Conservation (phyloP, 2,888 invertebrate species). For the Homarus gammarus region DNA sequence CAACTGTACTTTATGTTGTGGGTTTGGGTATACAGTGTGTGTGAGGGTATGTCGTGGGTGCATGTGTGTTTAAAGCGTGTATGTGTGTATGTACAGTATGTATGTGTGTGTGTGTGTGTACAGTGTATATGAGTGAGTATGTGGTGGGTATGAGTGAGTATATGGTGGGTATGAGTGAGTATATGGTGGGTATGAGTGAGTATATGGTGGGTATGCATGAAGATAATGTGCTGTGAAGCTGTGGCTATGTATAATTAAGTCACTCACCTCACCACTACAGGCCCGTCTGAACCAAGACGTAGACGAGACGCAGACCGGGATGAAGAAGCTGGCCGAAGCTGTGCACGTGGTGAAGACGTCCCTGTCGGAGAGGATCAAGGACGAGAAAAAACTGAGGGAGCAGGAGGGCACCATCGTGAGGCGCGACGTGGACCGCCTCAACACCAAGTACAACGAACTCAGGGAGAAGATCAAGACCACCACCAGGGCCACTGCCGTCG, state of each 20-base stretch:
- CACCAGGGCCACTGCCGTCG: neutral
- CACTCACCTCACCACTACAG: constrained; percentile 36
- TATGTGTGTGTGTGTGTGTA: too few relatives aligned
- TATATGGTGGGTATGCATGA: too few relatives aligned
- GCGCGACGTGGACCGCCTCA: constrained; percentile 71
- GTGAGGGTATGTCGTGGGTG: too few relatives aligned
- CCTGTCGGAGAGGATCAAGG: constrained; percentile 68
- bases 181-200: too few relatives aligned
- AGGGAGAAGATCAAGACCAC: constrained; percentile 82
- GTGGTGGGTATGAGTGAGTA: too few relatives aligned
- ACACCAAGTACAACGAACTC: constrained; percentile 78
- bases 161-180: too few relatives aligned
- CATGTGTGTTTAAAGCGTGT: too few relatives aligned
- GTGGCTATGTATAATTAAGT: too few relatives aligned
- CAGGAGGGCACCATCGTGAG: constrained; percentile 62
- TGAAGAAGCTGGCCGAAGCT: constrained; percentile 75
- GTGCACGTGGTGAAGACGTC: constrained; percentile 74
- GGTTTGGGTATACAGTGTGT: neutral
- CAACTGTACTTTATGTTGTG: neutral
- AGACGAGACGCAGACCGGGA: constrained; percentile 75
- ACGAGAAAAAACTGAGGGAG: constrained; percentile 67
- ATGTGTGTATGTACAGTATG: too few relatives aligned
- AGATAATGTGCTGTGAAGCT: too few relatives aligned
- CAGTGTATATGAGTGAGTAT: too few relatives aligned
- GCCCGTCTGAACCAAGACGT: constrained; percentile 74